phyloP scores from a whole-genome alignment of 2,113 vertebrate genomes.

The Ptychochromis oligacanthus region DNA sequence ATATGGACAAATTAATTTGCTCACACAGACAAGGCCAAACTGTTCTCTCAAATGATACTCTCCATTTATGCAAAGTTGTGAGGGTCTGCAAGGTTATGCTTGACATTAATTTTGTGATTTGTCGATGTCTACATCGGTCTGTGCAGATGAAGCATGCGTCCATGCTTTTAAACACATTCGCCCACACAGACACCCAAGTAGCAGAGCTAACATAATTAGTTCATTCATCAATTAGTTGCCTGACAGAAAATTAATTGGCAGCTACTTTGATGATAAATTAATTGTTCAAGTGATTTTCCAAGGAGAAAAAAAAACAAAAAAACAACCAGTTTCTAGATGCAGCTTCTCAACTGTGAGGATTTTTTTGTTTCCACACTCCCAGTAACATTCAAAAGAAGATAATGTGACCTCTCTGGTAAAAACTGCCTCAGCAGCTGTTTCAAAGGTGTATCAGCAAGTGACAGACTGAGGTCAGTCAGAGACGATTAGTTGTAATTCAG shows the following conservation, averaged over 20 bases:
- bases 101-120: neutral
- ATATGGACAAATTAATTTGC: neutral
- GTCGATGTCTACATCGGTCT: neutral
- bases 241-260: neutral
- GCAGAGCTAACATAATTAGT: constrained; percentile 2
- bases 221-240: neutral
- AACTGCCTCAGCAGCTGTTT: constrained; percentile 5
- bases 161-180: neutral
- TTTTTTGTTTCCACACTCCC: too few species aligned
- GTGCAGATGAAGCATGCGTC: neutral
- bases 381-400: neutral
- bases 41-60: neutral
- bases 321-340: neutral
- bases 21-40: neutral
- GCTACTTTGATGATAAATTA: neutral
- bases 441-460: neutral
- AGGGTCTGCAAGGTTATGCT: neutral
- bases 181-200: constrained; percentile 1
- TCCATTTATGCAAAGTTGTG: neutral
- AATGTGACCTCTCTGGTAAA: neutral
- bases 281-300: constrained; percentile 5
- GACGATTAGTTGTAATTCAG: constrained; percentile 32
- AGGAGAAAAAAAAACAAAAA: neutral
- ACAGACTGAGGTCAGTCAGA: constrained; percentile 5
- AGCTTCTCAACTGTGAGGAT: neutral